Conservation (phyloP, 2,797 vertebrate genomes). For the Danio jaintianensis region DNA sequence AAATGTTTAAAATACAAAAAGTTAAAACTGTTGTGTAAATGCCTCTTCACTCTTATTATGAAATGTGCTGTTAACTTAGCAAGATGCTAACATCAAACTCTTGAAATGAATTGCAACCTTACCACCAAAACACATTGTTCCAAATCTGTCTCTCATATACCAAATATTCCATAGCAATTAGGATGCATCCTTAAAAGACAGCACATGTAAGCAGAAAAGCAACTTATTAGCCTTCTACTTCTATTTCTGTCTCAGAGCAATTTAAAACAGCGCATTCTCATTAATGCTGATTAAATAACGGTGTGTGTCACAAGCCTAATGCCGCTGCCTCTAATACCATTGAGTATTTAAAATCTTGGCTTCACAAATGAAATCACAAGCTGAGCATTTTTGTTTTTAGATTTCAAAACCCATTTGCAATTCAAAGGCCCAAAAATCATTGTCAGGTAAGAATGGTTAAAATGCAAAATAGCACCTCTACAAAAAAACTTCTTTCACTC, state of each 20-base stretch:
- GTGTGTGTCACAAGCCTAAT: slow-evolving; percentile 3
- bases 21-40: too few relatives aligned
- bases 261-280: slow-evolving; percentile 9
- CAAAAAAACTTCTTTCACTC: too few relatives aligned
- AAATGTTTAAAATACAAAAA: too few relatives aligned
- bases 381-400: not conserved
- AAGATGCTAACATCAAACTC: not conserved
- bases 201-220: not conserved
- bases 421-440: too few relatives aligned
- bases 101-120: too few relatives aligned
- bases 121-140: too few relatives aligned
- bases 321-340: not conserved
- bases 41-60: not conserved
- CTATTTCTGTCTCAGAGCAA: slow-evolving; percentile 18
- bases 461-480: too few relatives aligned
- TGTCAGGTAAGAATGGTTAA: too few relatives aligned
- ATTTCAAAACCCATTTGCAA: too few relatives aligned
- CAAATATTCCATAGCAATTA: not conserved
- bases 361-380: not conserved
- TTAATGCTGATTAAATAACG: slow-evolving; percentile 28
- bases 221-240: slow-evolving; percentile 19
- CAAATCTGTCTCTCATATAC: too few relatives aligned
- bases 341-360: too few relatives aligned
- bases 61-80: not conserved
- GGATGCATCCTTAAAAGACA: not conserved